A percentile compares a stretch with the other conserved stretches of the same genome.
Conservation (phyloP, 1,140 invertebrate species). For the Tetragonula clypearis region DNA sequence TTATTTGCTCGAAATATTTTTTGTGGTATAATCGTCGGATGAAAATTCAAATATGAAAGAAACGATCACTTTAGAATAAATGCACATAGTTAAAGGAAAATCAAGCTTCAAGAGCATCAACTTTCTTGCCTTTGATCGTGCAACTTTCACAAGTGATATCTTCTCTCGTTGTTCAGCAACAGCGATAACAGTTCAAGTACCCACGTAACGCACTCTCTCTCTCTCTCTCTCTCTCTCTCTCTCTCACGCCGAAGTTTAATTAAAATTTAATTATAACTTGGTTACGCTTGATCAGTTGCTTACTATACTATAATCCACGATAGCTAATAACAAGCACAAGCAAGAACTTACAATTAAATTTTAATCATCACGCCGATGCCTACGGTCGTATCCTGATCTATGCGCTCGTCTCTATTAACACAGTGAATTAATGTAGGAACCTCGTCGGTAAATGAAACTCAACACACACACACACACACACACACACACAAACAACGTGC, state of each 20-base stretch:
- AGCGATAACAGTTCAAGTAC: background rate
- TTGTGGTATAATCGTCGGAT: no score
- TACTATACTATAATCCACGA: background rate
- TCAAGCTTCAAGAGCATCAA: no score
- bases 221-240: no score
- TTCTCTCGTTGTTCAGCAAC: background rate
- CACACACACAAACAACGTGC: no score
- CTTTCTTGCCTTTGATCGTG: no score
- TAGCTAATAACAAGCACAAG: background rate
- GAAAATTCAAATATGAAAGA: no score
- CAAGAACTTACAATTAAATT: background rate
- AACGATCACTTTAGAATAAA: no score
- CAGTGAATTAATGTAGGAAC: background rate
- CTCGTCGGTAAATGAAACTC: background rate
- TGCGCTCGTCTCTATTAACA: background rate
- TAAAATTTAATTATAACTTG: background rate
- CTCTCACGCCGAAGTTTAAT: background rate
- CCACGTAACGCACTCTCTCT: background rate
- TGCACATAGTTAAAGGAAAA: no score
- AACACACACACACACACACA: no score
- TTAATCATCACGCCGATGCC: background rate
- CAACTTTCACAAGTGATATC: no score
- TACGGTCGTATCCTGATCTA: background rate
- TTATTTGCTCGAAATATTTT: no score
- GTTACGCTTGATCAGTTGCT: background rate